Conservation (phyloP, 2,113 vertebrate species). For the Formicarius rufipectus region DNA sequence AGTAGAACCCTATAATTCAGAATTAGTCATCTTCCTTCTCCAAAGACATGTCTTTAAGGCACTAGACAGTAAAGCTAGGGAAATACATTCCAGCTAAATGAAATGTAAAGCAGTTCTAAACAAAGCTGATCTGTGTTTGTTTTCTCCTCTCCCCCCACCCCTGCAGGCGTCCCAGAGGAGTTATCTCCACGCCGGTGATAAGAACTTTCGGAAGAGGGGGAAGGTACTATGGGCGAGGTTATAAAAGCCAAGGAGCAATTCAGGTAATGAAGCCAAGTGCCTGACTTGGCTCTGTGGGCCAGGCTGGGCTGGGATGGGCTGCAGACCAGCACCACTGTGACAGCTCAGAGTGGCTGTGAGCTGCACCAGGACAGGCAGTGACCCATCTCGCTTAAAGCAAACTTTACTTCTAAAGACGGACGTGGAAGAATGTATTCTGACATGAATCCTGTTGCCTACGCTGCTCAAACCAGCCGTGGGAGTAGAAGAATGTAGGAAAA, state of each 20-base stretch:
- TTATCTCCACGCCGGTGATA: slow-evolving; percentile 93
- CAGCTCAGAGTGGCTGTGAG: not conserved
- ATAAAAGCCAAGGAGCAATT: slow-evolving; percentile 85
- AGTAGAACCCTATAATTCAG: not conserved
- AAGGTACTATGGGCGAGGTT: slow-evolving; percentile 84
- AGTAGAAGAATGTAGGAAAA: not conserved
- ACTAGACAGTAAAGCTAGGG: not conserved
- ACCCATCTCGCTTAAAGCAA: not conserved
- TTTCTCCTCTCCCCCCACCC: not conserved
- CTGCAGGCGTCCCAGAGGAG: slow-evolving; percentile 85
- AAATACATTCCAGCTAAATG: not conserved
- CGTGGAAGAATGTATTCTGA: not conserved
- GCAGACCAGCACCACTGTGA: not conserved
- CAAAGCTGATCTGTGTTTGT: not conserved
- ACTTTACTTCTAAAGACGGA: not conserved
- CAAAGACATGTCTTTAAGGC: not conserved
- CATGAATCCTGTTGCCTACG: not conserved
- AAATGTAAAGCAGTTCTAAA: not conserved
- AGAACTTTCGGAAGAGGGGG: slow-evolving; percentile 90
- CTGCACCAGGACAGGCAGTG: not conserved
- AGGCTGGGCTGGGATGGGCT: not conserved
- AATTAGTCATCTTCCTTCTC: not conserved
- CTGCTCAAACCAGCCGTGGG: not conserved
- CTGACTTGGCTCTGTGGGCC: not conserved
- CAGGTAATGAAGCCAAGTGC: slow-evolving; percentile 77